Base-by-base conservation (phyloP, 2,113 vertebrate species). In the Chloropsis cyanopogon region DNA sequence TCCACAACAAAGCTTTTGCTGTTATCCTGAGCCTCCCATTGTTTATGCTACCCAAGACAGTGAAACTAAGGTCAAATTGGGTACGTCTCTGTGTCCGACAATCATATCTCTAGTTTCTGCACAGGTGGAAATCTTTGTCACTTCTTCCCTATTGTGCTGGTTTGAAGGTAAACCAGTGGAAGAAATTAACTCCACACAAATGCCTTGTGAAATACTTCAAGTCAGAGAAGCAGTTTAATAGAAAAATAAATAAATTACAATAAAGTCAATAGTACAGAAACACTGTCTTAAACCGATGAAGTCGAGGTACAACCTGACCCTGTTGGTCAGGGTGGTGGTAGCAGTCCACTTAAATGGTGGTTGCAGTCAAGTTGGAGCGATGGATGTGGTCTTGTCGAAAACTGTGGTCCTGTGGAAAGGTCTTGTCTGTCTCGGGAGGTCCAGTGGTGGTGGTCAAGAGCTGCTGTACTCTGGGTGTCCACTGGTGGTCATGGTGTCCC, bases 261-360 rank as follows among this genome's bases (percentile, higher is more conserved):
- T 69, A 11, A 37, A 50, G n/a, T 35, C 17, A 49, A 15, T 37
- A 69, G 66, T 50, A 37, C 25, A 37, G 46, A 21, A 50, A 37
- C 18, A 37, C 13, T 37, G 47, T 13, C 46, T 69, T 69, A 37
- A 37, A 28, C 46, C 1, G 2, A 37, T 19, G 22, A 37, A 50
- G 18, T 9, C 0, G 3, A 7, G 5, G 28, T 69, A 50, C n/a
- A 69, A 12, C 19, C 10, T 37, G n/a, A 15, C 25, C n/a, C 14
- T 29, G n/a, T 29, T 50, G 26, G 19, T 29, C 13, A 69, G 46
- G 33, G 25, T 69, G 25, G 19, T 47, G 33, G 44, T 66, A 26
- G 33, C 44, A 35, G 33, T 68, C 12, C 7, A 2, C 14, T 25
- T n/a, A 14, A 50, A 50, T 37, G n/a, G 25, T 69, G 7, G 5